Evolutionary conservation across 2,113 vertebrate species (phyloP).

Genomic region (Lepisosteus osseus): DNA sequence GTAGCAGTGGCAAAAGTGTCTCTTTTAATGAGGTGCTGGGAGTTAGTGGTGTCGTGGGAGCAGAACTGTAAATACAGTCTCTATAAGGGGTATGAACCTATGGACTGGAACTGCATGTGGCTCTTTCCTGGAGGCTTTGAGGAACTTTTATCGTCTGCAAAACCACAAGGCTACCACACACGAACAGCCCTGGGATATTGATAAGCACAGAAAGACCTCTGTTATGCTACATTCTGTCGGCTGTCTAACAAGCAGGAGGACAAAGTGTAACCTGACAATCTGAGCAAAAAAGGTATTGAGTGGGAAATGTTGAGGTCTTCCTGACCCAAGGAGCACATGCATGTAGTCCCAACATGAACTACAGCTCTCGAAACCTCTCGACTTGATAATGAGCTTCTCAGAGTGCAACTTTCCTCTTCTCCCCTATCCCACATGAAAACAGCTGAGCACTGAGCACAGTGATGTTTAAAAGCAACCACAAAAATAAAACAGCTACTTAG

Average conservation of each 20-base stretch:
- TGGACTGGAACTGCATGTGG: background rate
- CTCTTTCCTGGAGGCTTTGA: background rate
- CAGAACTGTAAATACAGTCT: constrained; percentile 62
- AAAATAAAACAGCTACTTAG: background rate
- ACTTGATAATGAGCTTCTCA: constrained; percentile 4
- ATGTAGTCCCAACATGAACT: constrained; percentile 11
- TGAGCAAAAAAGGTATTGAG: constrained; percentile 6
- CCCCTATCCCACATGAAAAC: background rate
- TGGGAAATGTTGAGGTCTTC: constrained; percentile 8
- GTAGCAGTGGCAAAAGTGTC: constrained; percentile 62
- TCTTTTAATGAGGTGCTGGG: constrained; percentile 67
- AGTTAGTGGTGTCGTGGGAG: constrained; percentile 64
- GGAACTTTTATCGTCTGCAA: background rate
- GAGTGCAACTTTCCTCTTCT: background rate
- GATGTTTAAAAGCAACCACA: background rate
- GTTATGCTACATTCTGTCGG: constrained; percentile 7
- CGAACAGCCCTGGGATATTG: background rate
- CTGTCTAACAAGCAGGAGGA: background rate
- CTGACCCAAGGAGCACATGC: constrained; percentile 1
- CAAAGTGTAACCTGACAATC: background rate
- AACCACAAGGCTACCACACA: background rate
- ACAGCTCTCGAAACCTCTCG: background rate
- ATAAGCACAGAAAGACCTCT: background rate
- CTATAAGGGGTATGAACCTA: background rate
- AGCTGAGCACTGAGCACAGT: background rate